phyloP scores from a whole-genome alignment of 2,888 invertebrate genomes.

The Drosophila mimica region DNA sequence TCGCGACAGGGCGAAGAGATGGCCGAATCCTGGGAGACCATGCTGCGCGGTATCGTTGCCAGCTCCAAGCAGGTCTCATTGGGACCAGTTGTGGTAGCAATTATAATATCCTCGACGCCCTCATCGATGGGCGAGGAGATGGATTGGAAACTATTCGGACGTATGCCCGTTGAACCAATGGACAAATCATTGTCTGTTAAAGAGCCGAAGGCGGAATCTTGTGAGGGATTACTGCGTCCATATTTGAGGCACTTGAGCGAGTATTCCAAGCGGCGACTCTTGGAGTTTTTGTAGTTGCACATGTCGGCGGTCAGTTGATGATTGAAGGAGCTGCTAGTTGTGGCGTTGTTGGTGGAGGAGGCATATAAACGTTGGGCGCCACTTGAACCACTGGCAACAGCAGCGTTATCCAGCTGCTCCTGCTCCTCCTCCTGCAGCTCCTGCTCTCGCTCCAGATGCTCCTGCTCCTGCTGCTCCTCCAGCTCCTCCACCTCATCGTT shows the following conservation, averaged over 20 bases:
- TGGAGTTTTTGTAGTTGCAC: constrained; percentile 85
- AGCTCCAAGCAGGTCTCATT: constrained; percentile 83
- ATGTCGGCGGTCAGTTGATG: constrained; percentile 85
- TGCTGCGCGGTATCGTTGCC: constrained; percentile 82
- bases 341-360: constrained; percentile 10
- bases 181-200: constrained; percentile 85
- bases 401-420: constrained; percentile 39
- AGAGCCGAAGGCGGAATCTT: constrained; percentile 85
- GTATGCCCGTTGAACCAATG: constrained; percentile 84
- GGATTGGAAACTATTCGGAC: constrained; percentile 85
- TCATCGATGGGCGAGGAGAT: constrained; percentile 85
- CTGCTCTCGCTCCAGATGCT: constrained; percentile 20
- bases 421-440: constrained; percentile 12
- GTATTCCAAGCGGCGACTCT: constrained; percentile 85
- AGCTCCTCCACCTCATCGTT: constrained; percentile 31
- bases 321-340: constrained; percentile 71
- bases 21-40: constrained; percentile 84
- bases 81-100: constrained; percentile 83
- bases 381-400: constrained; percentile 66
- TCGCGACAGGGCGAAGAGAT: constrained; percentile 84
- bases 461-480: constrained; percentile 12
- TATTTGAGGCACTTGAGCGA: constrained; percentile 85
- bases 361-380: constrained; percentile 52
- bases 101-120: constrained; percentile 85
- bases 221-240: constrained; percentile 85